Base-by-base conservation (phyloP, 2,888 invertebrate genomes). In the Cephus spinipes region DNA sequence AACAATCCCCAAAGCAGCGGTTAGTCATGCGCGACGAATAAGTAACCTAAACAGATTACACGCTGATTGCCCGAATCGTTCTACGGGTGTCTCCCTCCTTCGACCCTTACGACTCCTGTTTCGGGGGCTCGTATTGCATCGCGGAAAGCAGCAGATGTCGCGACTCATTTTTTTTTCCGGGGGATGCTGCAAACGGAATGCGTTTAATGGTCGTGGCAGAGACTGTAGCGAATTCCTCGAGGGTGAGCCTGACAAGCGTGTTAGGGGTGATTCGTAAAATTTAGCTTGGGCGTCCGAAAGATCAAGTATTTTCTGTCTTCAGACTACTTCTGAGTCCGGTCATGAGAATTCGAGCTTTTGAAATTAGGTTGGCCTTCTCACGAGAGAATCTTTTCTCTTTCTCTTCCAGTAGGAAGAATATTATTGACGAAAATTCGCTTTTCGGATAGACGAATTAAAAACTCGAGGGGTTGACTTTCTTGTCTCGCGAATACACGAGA, bases 31-130 rank as follows among this genome's bases (percentile, higher is more conserved):
- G 87, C 84, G 85, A 85, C 86, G 85, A 90, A 89, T 87, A 83
- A 85, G 86, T 83, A 88, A 87, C 84, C 87, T 90, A 89, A 89
- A 90, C 87, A 87, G 89, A 90, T 90, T 90, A 90, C 85, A 83
- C 83, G 88, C 86, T 87, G 89, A 90, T 90, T 88, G 87, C 85
- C 82, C 75, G 55, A 75, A 76, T 77, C 74, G 77, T 74, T 73
- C 73, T 40, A 40, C 40, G 40, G 40, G 40, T 40, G 40, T 15
- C 40, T 40, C 40, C 40, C 15, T 40, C 69, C 35, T 78, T 69
- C 69, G 73, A 69, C 73, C 40, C 36, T 35, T 33, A 34, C n/a
- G 34, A n/a, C 35, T 30, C 32, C 34, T 12, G 35, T 36, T 32
- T 73, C 40, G 75, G 36, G 36, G 31, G 75, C 40, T 75, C 11